Base-by-base conservation (phyloP, 1,140 invertebrate species). In the Aphaenogaster rudis region DNA sequence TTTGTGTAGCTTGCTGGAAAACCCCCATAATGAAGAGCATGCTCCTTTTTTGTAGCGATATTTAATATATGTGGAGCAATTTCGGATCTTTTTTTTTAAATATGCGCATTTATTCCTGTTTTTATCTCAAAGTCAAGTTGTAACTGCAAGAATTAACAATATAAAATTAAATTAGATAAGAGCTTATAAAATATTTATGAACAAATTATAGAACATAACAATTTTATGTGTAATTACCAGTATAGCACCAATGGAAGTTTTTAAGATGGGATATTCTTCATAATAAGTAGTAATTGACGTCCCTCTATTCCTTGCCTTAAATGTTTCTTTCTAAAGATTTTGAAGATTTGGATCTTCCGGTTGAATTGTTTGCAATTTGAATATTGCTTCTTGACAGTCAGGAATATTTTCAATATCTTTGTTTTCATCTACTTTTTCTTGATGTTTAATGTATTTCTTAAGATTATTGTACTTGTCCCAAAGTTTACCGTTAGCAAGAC, bases 391-490 rank as follows among this genome's bases (percentile, higher is more conserved):
- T n/a, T n/a, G n/a, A n/a, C n/a, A n/a, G n/a, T n/a, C n/a, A n/a
- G n/a, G n/a, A n/a, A n/a, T n/a, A n/a, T n/a, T n/a, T n/a, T n/a
- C n/a, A n/a, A n/a, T n/a, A n/a, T n/a, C n/a, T 5, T 67, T 8
- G 7, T 42, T 1, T n/a, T 21, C 1, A 21, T 13, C 3, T 33
- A 17, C 21, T 6, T 69, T 4, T 21, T 69, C 15, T 0, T 28
- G 28, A 28, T 28, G 28, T 28, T 52, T 52, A 17, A 72, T 28
- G 21, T 28, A 72, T 11, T 52, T 74, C 2, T 74, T 54, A 0
- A 39, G 28, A 54, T 74, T 74, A 17, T 54, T 74, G 6, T 74
- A 74, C 6, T 74, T 74, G n/a, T 74, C 15, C 71, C 71, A 74
- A 11, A 74, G 9, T 54, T 74, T 74, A 11, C 33, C 48, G 7